phyloP scores from a whole-genome alignment of 2,113 vertebrate genomes.

The Chloebia gouldiae region DNA sequence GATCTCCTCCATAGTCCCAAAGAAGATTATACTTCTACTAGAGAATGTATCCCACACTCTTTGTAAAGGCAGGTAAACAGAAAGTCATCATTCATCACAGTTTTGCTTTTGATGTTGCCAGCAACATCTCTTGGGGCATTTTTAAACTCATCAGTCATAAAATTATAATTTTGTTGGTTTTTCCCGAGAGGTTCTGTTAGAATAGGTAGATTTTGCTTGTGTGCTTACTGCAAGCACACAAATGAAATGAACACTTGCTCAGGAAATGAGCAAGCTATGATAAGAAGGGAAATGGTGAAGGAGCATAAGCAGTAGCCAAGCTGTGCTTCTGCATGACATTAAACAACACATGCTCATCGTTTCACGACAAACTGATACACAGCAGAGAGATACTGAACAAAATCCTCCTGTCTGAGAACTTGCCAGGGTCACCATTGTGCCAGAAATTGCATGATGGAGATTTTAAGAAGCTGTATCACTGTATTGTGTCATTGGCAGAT shows the following conservation, averaged over 20 bases:
- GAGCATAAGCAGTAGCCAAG: slow-evolving; percentile 20
- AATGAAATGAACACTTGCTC: not conserved
- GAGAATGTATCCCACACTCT: not conserved
- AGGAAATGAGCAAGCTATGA: slow-evolving; percentile 30
- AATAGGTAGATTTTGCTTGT: not conserved
- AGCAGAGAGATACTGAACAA: slow-evolving; percentile 17
- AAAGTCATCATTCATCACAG: not conserved
- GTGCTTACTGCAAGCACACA: not conserved
- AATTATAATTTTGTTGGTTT: not conserved
- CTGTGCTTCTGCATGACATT: slow-evolving; percentile 54
- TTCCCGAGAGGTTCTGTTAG: not conserved
- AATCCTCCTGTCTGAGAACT: not conserved
- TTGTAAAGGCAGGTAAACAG: slow-evolving; percentile 20
- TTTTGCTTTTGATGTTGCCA: not conserved
- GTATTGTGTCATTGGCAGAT: not conserved
- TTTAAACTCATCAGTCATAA: slow-evolving; percentile 42
- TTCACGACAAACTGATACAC: slow-evolving; percentile 34
- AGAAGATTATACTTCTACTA: not conserved
- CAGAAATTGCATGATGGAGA: not conserved
- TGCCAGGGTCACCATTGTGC: not conserved
- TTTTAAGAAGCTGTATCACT: not conserved
- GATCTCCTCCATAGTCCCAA: not conserved
- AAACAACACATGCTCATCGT: slow-evolving; percentile 60
- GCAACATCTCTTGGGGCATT: slow-evolving; percentile 1
- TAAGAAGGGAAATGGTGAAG: not conserved